Base-by-base conservation (phyloP, 2,113 vertebrate species). In the Oophaga pumilio region DNA sequence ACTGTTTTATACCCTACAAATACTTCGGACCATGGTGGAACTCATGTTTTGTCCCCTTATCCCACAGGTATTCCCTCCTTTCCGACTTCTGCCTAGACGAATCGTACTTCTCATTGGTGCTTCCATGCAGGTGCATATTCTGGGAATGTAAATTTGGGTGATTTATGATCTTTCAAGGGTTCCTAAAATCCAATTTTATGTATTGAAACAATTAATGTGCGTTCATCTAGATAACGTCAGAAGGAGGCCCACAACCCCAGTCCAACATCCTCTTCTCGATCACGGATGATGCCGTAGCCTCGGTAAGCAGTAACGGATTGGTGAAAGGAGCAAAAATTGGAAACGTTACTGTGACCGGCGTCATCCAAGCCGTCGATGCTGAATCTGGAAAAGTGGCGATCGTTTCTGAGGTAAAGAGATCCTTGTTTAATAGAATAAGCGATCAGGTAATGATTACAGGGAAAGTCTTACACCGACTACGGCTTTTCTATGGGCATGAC, bases 221-320 rank as follows among this genome's bases (percentile, higher is more conserved):
- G 83, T 12, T 82, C 66, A 50, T 66, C 5, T 73, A 99, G 98
- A 94, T 99, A 91, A 98, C 97, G 69, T 98, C 98, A 1, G 97
- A 99, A 90, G 98, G 97, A 10, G 98, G 97, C n/a, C 97, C 97
- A 2, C 97, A 99, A 88, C 97, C 98, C 28, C 97, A 97, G 89
- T 98, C 97, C 93, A 97, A 97, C 93, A 97, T 99, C 60, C 91
- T 97, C 69, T 99, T 99, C 93, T 97, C 97, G 20, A 92, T 98
- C 76, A 94, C 94, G 11, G 91, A 96, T 1, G 90, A 93, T 20
- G 91, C 90, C 0, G 91, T 97, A 1, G 98, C 97, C 0, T 92
- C 91, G 0, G 95, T 99, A 84, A 95, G 92, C 87, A 85, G 92
- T 56, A 87, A 93, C 0, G 98, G 98, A 0, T 96, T 97, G 2